Base-by-base conservation (phyloP, 2,888 invertebrate genomes). In the Polyommatus iphigenia region DNA sequence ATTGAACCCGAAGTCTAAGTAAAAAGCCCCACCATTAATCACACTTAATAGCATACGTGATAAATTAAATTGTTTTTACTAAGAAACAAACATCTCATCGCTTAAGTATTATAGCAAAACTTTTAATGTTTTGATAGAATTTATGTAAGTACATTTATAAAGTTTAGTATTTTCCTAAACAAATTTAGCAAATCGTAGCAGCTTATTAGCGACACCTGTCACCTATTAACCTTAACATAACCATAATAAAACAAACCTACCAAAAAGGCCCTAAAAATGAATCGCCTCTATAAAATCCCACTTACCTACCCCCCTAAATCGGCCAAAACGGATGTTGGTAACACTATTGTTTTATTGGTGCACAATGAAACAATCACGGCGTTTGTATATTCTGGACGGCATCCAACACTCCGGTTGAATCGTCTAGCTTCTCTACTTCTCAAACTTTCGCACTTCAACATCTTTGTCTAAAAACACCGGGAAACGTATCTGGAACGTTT, bases 311-410 rank as follows among this genome's bases (percentile, higher is more conserved):
- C 50, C 18, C 18, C 54, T 54, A 54, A 54, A 54, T 18, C 54
- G 54, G 54, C 18, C 18, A 54, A 54, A 54, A 18, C 15, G 13
- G 13, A 54, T 18, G 54, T 54, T 18, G 54, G 54, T 54, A 18
- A 54, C 54, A 54, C 54, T 54, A 54, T 54, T 54, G 54, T 54
- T 81, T 77, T 59, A 78, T 78, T 62, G 71, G 71, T 80, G 79
- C 77, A 82, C 81, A 82, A 81, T 80, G 80, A 80, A 82, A 82
- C 80, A 80, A 81, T 82, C 80, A 79, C 67, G 80, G 80, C 79
- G 80, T 80, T 81, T 82, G 78, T 79, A 80, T 78, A 71, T 78
- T 73, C 80, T 82, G 82, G 80, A 80, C 71, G 77, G 76, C 71
- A 78, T 81, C 82, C 82, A 82, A 80, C 79, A 80, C 80, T 78